Conservation (phyloP, 2,113 vertebrate genomes). For the Columbina picui region DNA sequence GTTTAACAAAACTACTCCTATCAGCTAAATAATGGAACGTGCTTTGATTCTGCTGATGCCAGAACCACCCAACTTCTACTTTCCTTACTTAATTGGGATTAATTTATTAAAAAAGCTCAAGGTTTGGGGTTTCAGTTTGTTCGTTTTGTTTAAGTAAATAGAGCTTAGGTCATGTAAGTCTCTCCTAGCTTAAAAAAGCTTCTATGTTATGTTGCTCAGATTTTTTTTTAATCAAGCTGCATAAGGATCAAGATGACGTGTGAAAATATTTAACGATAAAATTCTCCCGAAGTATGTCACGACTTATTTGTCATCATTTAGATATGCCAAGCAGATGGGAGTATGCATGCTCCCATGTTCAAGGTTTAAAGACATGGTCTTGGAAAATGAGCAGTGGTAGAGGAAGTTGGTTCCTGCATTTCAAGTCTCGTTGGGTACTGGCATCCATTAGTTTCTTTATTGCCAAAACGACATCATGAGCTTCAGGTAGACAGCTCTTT, state of each 20-base stretch:
- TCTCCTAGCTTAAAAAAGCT: background rate
- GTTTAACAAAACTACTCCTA: slow-evolving; percentile 5
- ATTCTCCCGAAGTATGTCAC: background rate
- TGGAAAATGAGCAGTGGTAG: background rate
- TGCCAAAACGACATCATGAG: background rate
- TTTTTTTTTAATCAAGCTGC: background rate
- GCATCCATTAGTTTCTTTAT: background rate
- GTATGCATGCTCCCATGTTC: background rate
- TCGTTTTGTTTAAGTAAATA: background rate
- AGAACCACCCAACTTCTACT: background rate
- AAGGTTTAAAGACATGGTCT: background rate
- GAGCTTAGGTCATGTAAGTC: background rate
- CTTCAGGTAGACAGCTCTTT: background rate
- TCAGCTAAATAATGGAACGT: background rate
- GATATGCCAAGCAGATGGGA: background rate
- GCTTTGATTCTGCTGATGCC: slow-evolving; percentile 16
- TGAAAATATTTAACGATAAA: slow-evolving; percentile 25
- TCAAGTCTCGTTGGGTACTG: background rate
- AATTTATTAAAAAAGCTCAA: slow-evolving; percentile 36
- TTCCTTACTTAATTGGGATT: background rate
- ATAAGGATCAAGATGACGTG: background rate
- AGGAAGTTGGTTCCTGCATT: background rate
- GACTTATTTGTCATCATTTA: background rate
- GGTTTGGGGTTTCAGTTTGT: background rate
- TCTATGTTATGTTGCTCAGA: background rate